These are phyloP conservation scores for Nomada hirtipes DNA, from an alignment of 2,888 invertebrate genomes.

Conservation along the genomic window DNA sequence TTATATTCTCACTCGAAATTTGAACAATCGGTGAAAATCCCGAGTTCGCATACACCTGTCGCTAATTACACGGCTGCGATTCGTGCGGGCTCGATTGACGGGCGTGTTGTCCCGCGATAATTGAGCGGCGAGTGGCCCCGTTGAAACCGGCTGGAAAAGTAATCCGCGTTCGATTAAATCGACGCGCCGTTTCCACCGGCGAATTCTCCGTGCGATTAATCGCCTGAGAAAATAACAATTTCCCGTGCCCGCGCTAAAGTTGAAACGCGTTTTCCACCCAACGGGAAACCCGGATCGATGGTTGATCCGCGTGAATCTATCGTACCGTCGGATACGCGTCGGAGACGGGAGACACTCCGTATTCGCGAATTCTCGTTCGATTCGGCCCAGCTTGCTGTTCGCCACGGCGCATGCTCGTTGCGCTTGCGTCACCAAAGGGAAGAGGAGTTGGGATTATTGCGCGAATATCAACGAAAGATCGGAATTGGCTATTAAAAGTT, in stretches of 20 bases:
- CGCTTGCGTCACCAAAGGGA: slow-evolving; percentile 12
- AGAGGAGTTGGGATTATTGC: slow-evolving; percentile 29
- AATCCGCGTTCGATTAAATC: slow-evolving; percentile 10
- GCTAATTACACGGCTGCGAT: slow-evolving; percentile 17
- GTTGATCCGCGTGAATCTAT: slow-evolving; percentile 49
- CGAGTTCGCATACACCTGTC: slow-evolving; percentile 13
- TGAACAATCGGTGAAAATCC: no score
- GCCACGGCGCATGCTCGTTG: slow-evolving; percentile 8
- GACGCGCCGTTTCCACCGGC: background rate
- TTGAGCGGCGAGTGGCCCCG: background rate
- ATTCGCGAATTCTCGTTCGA: background rate
- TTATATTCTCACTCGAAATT: background rate
- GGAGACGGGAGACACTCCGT: background rate
- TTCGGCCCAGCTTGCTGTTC: no score
- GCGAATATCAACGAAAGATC: slow-evolving; percentile 62
- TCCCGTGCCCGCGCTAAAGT: background rate
- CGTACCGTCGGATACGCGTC: slow-evolving; percentile 11
- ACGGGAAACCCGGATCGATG: slow-evolving; percentile 41
- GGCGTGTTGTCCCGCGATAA: slow-evolving; percentile 13
- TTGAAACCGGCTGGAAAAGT: background rate
- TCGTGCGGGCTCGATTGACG: background rate
- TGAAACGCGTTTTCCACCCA: background rate
- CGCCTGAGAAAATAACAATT: background rate
- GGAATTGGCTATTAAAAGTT: slow-evolving; percentile 64
- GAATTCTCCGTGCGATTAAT: background rate